phyloP scores from a whole-genome alignment of 1,140 invertebrate genomes.

The Lepidurus packardi region DNA sequence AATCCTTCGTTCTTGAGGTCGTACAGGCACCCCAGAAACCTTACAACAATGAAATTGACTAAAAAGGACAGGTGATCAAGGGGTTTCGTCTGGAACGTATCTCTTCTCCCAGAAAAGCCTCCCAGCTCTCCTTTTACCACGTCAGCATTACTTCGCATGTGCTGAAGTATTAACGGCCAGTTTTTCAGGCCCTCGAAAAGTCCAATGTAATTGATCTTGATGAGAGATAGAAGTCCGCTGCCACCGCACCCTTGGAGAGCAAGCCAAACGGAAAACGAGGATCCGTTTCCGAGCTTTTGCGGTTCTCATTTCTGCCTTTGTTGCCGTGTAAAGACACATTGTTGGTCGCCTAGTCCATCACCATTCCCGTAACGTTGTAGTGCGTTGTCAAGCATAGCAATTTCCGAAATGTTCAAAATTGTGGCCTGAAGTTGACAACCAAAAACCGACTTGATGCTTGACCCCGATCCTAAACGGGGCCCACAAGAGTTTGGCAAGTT shows the following conservation, averaged over 20 bases:
- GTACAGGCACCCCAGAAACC: not conserved
- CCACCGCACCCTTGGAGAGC: not conserved
- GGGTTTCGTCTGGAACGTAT: not conserved
- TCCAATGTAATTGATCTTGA: slow-evolving; percentile 4
- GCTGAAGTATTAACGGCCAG: slow-evolving; percentile 8
- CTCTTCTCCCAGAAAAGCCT: not conserved
- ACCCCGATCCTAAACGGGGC: not conserved
- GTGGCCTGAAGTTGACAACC: too few species aligned
- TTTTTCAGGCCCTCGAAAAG: not conserved
- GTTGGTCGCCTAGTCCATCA: too few species aligned
- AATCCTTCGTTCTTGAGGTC: not conserved
- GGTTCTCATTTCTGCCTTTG: slow-evolving; percentile 3
- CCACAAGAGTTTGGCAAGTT: not conserved
- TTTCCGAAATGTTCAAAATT: too few species aligned
- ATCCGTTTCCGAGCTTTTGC: not conserved
- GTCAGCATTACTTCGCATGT: not conserved
- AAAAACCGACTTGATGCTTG: not conserved
- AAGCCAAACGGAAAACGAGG: slow-evolving; percentile 21
- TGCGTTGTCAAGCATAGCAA: too few species aligned
- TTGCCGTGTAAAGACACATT: not conserved
- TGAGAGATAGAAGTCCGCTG: not conserved
- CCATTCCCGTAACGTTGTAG: too few species aligned
- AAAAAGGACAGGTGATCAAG: slow-evolving; percentile 10
- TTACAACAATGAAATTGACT: not conserved
- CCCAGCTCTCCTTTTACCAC: not conserved